phyloP scores from a whole-genome alignment of 1,140 invertebrate genomes.

The Philaenus spumarius region DNA sequence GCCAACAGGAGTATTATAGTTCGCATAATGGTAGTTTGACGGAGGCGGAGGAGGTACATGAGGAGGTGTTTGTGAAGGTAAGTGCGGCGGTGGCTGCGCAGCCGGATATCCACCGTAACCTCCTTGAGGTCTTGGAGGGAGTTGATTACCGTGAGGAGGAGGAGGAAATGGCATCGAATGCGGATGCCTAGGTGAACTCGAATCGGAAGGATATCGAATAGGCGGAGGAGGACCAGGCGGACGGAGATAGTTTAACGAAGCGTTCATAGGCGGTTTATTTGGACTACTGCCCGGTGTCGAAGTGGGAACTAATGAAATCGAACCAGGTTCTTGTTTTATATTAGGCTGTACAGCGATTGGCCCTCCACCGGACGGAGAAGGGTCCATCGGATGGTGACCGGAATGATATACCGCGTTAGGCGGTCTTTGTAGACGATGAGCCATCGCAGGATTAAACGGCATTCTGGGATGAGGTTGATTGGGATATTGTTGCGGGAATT shows the following conservation, averaged over 20 bases:
- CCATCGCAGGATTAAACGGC: background rate
- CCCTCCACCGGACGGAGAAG: conserved; percentile 47
- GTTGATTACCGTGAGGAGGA: background rate
- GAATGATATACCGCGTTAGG: conserved; percentile 42
- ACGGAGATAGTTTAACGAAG: conserved; percentile 22
- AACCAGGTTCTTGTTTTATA: conserved; percentile 39
- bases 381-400: conserved; percentile 47
- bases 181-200: background rate
- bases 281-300: conserved; percentile 26
- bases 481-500: conserved; percentile 33
- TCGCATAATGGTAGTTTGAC: background rate
- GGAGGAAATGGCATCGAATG: conserved; percentile 23
- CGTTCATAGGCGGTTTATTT: conserved; percentile 28
- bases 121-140: too few relatives aligned
- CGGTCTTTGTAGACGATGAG: conserved; percentile 24
- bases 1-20: background rate
- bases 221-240: conserved; percentile 14
- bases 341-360: conserved; percentile 42
- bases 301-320: conserved; percentile 19
- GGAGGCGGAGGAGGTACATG: conserved; percentile 14
- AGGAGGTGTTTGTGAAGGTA: background rate
- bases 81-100: conserved; percentile 19
- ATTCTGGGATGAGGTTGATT: conserved; percentile 46
- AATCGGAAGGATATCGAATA: conserved; percentile 1
- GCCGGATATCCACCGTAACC: conserved; percentile 3